Evolutionary conservation across 2,888 invertebrate genomes (phyloP), one percentile per base, ranked within the genome.

Genomic region (Heliconius erato): DNA sequence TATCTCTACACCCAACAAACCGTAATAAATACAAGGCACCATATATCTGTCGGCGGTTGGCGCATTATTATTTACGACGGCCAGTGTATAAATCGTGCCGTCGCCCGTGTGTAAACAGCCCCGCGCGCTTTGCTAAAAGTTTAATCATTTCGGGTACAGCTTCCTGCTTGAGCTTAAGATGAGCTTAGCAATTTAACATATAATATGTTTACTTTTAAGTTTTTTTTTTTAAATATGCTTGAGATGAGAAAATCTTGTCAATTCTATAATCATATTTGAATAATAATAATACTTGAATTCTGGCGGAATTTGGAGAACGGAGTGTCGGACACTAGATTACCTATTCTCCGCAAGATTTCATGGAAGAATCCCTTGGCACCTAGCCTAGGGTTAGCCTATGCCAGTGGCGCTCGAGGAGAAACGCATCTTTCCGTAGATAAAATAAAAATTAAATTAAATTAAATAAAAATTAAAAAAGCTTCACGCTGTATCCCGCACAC

Each of bases 31-130:
- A 92, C 88, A 87, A 85, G 88, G 89, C 89, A 89, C 92, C 94
- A 94, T 95, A 95, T 94, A 94, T 94, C 94, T 94, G 95, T 94
- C 94, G 88, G 89, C 94, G 92, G 90, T 88, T 88, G 88, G 87
- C 87, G 90, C 88, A 89, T 92, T 88, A 89, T 93, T 92, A 94
- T 95, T 94, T 94, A 94, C 90, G 91, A 89, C 89, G 86, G 86
- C 87, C 85, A 83, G 87, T 85, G 90, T 89, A 94, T 93, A 94
- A 94, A 94, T 94, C 94, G 91, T 89, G 86, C 88, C 85, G 28
- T 67, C 67, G 67, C 28, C 67, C 67, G 89, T 92, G 91, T 92
- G 94, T 92, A 94, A 94, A 95, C 94, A 94, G 88, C 89, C 87
- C 81, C 83, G 83, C 74, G 65, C 84, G 80, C 76, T 74, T 81